Conservation (phyloP, 2,888 invertebrate species). For the Heliothis peltigera region DNA sequence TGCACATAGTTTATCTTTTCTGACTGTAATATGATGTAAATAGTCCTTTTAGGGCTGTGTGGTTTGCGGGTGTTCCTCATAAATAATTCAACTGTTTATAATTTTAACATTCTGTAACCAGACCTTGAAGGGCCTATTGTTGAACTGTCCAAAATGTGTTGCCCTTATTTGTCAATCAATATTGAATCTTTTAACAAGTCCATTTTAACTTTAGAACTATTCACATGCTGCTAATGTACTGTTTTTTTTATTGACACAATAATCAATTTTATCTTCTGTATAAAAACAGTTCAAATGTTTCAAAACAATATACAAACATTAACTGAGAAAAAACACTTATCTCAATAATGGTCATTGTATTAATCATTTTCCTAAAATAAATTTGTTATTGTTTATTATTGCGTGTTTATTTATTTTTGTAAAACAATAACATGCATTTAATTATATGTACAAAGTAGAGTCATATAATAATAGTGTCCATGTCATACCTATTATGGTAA, state of each 20-base stretch:
- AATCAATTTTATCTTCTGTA: no score
- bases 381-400: conserved; percentile 1
- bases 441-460: background rate
- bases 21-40: conserved; percentile 16
- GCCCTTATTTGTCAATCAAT: background rate
- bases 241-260: background rate
- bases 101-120: background rate
- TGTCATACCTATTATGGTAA: background rate
- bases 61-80: background rate
- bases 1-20: conserved; percentile 9
- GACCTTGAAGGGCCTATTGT: background rate
- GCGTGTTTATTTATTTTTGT: no score
- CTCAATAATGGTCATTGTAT: background rate
- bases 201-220: background rate
- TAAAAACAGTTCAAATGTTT: no score
- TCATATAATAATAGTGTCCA: background rate
- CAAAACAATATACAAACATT: background rate
- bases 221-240: background rate
- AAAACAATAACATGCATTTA: background rate
- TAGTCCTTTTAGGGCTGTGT: background rate
- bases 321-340: background rate
- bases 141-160: background rate
- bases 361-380: background rate
- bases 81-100: conserved; percentile 6
- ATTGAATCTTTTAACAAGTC: background rate